phyloP scores from a whole-genome alignment of 2,113 vertebrate species.

The Lepus timidus region DNA sequence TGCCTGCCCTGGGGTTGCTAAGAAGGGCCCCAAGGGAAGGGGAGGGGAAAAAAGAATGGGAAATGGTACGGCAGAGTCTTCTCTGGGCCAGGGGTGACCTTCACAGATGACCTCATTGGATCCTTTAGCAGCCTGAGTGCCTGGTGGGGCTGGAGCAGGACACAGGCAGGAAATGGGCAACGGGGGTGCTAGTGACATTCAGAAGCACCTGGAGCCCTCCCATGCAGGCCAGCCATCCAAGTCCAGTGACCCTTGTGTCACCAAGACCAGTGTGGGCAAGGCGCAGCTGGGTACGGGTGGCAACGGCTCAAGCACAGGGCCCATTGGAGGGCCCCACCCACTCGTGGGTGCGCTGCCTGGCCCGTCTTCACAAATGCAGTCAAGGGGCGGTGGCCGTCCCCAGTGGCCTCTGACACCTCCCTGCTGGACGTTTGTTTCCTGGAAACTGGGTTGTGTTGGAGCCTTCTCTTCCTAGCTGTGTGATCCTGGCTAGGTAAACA shows the following conservation, averaged over 20 bases:
- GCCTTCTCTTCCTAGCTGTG: background rate
- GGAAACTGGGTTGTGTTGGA: background rate
- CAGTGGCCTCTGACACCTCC: background rate
- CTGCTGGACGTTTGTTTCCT: background rate
- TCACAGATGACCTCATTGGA: background rate
- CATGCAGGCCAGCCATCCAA: background rate
- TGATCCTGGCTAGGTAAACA: background rate
- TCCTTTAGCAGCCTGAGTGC: background rate
- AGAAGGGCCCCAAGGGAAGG: background rate
- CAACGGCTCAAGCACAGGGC: background rate
- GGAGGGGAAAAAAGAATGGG: background rate
- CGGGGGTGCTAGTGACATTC: background rate
- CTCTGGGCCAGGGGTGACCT: background rate
- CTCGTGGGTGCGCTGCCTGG: background rate
- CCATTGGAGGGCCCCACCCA: background rate
- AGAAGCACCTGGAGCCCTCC: background rate
- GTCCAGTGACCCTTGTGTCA: background rate
- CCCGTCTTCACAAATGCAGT: background rate
- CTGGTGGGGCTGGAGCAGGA: background rate
- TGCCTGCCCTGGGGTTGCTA: background rate
- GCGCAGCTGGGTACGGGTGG: background rate
- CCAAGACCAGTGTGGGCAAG: background rate
- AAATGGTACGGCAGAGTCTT: background rate
- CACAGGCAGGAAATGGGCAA: background rate
- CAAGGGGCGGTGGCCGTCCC: background rate